A percentile compares a stretch with the other conserved stretches of the same genome.
phyloP scores from a whole-genome alignment of 2,113 vertebrate species.

The Edolisoma coerulescens region DNA sequence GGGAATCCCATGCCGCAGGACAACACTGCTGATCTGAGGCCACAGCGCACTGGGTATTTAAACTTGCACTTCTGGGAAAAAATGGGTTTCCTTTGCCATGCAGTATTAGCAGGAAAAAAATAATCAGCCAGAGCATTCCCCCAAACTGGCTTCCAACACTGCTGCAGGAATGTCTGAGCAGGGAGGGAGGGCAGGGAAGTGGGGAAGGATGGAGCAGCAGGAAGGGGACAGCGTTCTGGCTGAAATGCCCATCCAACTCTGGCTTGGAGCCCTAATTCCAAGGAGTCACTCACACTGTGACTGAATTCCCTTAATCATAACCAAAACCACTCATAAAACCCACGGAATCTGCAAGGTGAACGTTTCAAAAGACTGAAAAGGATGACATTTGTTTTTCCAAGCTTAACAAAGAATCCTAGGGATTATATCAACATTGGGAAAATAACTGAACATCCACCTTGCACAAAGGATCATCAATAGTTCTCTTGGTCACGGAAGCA shows the following conservation, averaged over 20 bases:
- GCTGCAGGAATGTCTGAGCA: background rate
- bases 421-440: background rate
- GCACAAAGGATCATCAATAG: background rate
- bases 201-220: background rate
- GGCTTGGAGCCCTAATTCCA: background rate
- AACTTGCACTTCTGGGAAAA: background rate
- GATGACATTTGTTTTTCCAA: background rate
- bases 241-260: rapidly evolving
- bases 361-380: background rate
- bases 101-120: background rate
- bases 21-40: rapidly evolving
- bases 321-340: background rate
- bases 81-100: background rate
- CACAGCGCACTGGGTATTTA: background rate
- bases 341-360: too few species aligned
- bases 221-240: background rate
- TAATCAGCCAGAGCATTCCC: background rate
- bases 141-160: rapidly evolving
- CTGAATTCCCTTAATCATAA: background rate
- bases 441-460: background rate
- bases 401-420: background rate
- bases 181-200: background rate
- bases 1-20: background rate
- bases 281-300: background rate
- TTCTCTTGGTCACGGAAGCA: rapidly evolving